These are phyloP conservation scores for Lamprologus ornatipinnis DNA, from an alignment of 2,113 vertebrate genomes.

Conservation along the genomic window DNA sequence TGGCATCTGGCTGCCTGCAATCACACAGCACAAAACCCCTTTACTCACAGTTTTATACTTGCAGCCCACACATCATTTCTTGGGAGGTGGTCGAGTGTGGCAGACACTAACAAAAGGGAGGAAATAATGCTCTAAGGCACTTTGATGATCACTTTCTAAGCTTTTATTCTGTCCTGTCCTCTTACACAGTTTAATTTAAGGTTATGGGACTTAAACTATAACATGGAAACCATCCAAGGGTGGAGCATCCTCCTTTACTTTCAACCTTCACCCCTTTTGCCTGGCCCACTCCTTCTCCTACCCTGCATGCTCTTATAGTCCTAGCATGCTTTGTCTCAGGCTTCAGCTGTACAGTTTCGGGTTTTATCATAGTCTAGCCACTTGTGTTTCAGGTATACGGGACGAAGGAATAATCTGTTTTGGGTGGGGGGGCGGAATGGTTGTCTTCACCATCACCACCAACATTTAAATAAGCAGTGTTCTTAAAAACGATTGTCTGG, in stretches of 20 bases:
- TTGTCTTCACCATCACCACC: background rate
- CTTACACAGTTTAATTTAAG: background rate
- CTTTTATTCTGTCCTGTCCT: background rate
- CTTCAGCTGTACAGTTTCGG: constrained; percentile 38
- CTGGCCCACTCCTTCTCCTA: background rate
- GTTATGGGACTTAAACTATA: background rate
- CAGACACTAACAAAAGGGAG: background rate
- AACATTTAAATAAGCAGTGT: background rate
- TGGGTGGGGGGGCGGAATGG: background rate
- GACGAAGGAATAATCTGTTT: background rate
- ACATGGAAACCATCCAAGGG: background rate
- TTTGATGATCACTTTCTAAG: background rate
- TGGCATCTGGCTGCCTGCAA: background rate
- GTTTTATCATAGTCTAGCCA: constrained; percentile 7
- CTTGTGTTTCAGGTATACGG: constrained; percentile 30
- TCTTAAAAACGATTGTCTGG: constrained; percentile 27
- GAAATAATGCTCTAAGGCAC: background rate
- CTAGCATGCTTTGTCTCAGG: constrained; percentile 64
- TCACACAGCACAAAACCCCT: constrained; percentile 36
- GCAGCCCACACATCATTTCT: background rate
- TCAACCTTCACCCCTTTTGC: background rate
- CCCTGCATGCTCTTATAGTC: constrained; percentile 46
- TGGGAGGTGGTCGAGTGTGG: background rate
- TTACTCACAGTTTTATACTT: constrained; percentile 32
- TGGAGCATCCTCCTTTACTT: background rate